Evolutionary conservation across 2,888 invertebrate species (phyloP).

Genomic region (Lycaena phlaeas): DNA sequence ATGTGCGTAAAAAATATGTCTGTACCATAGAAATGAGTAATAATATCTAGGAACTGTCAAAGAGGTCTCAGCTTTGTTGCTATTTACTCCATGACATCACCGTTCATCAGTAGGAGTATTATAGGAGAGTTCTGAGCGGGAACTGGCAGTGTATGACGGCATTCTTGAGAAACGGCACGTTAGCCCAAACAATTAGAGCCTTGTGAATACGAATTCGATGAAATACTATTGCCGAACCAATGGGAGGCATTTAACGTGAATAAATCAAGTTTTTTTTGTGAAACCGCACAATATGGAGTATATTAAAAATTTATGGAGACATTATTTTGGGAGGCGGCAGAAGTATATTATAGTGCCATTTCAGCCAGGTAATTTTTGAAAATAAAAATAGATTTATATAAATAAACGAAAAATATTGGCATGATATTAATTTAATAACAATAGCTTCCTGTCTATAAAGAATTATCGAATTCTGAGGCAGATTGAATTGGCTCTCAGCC

Average conservation of each 20-base stretch:
- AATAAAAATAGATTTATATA: neutral
- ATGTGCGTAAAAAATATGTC: constrained; percentile 6
- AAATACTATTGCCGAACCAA: constrained; percentile 8
- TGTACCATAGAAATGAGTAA: constrained; percentile 19
- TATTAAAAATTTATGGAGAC: constrained; percentile 49
- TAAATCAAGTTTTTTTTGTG: too few species aligned
- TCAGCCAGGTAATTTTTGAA: constrained; percentile 47
- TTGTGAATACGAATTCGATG: constrained; percentile 23
- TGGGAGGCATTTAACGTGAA: neutral
- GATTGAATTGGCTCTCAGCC: constrained; percentile 32
- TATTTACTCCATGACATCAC: constrained; percentile 58
- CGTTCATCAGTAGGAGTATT: constrained; percentile 37
- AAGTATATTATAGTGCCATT: constrained; percentile 56
- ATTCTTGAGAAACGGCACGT: constrained; percentile 47
- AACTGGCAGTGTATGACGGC: constrained; percentile 46
- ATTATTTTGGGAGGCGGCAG: constrained; percentile 45
- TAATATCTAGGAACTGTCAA: constrained; percentile 16
- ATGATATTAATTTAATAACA: neutral
- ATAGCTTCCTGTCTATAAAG: constrained; percentile 3
- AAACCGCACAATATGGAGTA: constrained; percentile 38
- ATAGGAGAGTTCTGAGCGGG: constrained; percentile 32
- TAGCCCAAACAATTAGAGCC: constrained; percentile 42
- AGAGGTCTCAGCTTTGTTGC: constrained; percentile 21
- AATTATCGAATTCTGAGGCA: constrained; percentile 6
- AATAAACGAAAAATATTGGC: neutral